A percentile compares a stretch with the other conserved stretches of the same genome.
These are phyloP conservation scores for Scalopus aquaticus DNA, from an alignment of 2,113 vertebrate species.

Conservation along the genomic window DNA sequence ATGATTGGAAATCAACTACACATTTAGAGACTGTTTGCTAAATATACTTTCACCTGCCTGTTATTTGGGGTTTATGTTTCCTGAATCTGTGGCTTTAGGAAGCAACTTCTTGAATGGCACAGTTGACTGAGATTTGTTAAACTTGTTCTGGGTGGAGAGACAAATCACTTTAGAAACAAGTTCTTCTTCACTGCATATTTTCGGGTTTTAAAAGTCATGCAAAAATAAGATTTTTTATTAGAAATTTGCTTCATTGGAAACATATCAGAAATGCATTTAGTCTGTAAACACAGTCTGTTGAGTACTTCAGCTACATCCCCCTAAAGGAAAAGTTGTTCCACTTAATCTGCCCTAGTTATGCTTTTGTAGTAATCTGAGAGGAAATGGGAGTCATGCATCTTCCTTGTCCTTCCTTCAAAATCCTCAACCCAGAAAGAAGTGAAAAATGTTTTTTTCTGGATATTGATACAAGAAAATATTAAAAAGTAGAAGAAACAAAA, in stretches of 20 bases:
- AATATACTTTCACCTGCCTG: neutral
- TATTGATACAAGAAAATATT: constrained; percentile 52
- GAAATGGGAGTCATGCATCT: constrained; percentile 14
- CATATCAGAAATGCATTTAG: constrained; percentile 9
- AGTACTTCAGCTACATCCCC: neutral
- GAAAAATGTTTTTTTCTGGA: constrained; percentile 59
- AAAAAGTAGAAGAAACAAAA: constrained; percentile 65
- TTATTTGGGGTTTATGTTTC: neutral
- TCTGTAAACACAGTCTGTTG: constrained; percentile 21
- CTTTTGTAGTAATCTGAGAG: constrained; percentile 54
- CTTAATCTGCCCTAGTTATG: constrained; percentile 58
- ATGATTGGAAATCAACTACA: neutral
- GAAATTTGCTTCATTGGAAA: constrained; percentile 34
- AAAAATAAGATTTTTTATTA: constrained; percentile 35
- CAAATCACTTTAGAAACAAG: neutral
- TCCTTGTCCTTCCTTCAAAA: constrained; percentile 19
- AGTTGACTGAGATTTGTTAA: neutral
- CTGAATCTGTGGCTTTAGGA: neutral
- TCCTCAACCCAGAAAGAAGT: neutral
- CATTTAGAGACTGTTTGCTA: neutral
- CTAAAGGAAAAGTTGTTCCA: constrained; percentile 57
- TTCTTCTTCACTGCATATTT: neutral
- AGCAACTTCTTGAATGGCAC: neutral
- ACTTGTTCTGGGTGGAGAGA: neutral
- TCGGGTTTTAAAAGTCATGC: constrained; percentile 4